Conservation (phyloP, 1,140 invertebrate species). For the Eubasilissa regina region DNA sequence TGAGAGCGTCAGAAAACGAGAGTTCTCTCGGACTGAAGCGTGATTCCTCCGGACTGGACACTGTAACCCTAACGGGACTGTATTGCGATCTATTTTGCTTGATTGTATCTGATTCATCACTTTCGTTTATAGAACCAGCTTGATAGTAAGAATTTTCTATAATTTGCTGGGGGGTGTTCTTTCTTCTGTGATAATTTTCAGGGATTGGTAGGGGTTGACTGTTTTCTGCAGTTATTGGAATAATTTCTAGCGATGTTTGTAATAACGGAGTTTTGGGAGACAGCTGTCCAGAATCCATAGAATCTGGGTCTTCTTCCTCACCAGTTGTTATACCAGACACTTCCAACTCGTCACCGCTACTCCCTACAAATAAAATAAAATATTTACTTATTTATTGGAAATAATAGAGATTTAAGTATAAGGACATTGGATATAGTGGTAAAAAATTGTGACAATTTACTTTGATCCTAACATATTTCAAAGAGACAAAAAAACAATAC, state of each 20-base stretch:
- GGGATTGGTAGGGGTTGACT: constrained; percentile 21
- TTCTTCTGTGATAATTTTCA: constrained; percentile 53
- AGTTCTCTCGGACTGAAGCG: constrained; percentile 51
- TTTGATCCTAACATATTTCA: no score
- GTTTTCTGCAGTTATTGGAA: constrained; percentile 49
- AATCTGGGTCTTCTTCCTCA: constrained; percentile 57
- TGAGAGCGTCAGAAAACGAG: constrained; percentile 44
- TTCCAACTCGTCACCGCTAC: constrained; percentile 58
- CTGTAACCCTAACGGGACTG: constrained; percentile 44
- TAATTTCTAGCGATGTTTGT: constrained; percentile 52
- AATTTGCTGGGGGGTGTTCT: constrained; percentile 55
- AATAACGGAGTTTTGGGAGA: constrained; percentile 42
- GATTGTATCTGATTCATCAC: constrained; percentile 42
- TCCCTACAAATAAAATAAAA: constrained; percentile 52
- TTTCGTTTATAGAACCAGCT: constrained; percentile 36
- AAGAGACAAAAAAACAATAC: no score
- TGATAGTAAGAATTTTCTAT: constrained; percentile 44
- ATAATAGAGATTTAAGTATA: no score
- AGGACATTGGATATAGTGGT: no score
- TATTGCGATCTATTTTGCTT: constrained; percentile 44
- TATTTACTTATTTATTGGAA: no score
- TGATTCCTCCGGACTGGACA: constrained; percentile 52
- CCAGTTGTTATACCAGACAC: constrained; percentile 56
- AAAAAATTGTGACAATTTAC: no score
- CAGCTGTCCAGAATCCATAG: constrained; percentile 51